Percentiles rank a stretch among this genome's conserved stretches.
Evolutionary conservation across 2,113 vertebrate genomes (phyloP).

Genomic region (Prietella phreatophila): DNA sequence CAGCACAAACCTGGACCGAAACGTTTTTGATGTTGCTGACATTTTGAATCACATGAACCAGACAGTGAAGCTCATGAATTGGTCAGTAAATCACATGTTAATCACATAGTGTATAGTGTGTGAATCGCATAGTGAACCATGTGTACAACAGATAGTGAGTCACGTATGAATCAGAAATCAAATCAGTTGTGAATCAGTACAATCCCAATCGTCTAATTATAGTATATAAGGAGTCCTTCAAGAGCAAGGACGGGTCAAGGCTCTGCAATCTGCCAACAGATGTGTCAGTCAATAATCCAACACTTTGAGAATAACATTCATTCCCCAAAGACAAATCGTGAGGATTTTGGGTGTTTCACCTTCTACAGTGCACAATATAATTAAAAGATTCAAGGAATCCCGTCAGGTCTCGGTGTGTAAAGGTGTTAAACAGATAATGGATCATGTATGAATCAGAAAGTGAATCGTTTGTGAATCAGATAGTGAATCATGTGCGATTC

Average conservation of each 20-base stretch:
- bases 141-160: neutral
- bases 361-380: no score
- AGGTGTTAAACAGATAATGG: neutral
- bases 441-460: neutral
- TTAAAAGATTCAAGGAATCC: no score
- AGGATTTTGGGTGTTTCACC: no score
- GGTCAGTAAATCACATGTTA: neutral
- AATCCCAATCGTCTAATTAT: no score
- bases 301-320: no score
- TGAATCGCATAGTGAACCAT: neutral
- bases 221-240: no score
- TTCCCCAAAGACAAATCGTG: no score
- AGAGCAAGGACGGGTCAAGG: no score
- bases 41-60: neutral
- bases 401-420: no score
- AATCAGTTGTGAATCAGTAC: neutral
- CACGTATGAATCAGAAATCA: neutral
- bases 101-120: neutral
- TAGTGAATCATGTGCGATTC: neutral
- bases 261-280: no score
- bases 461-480: neutral
- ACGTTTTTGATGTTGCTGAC: neutral
- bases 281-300: no score
- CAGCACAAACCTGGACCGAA: neutral
- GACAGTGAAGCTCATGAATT: neutral